Evolutionary conservation across 2,113 vertebrate genomes (phyloP).

Genomic region (Pongo abelii): DNA sequence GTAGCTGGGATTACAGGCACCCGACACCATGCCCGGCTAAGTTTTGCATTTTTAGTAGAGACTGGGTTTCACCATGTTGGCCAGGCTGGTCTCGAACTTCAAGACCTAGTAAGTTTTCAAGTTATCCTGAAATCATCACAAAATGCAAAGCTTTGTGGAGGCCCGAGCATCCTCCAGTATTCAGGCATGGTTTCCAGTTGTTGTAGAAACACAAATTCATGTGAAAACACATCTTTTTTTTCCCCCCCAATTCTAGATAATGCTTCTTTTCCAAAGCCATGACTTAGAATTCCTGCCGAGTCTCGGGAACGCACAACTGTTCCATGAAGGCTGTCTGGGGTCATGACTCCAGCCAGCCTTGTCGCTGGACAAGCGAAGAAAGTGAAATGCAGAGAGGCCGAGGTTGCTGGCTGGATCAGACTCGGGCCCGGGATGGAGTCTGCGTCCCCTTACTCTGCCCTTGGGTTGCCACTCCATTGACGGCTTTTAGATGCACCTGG

Average conservation of each 20-base stretch:
- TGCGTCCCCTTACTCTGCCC: too few relatives aligned
- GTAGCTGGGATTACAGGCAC: too few relatives aligned
- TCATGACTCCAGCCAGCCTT: not conserved
- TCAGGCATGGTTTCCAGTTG: not conserved
- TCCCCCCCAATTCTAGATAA: not conserved
- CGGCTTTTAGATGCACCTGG: fast-evolving
- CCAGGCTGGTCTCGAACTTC: too few relatives aligned
- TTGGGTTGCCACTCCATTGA: too few relatives aligned
- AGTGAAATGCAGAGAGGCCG: fast-evolving
- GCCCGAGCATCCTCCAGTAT: fast-evolving
- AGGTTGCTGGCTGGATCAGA: not conserved
- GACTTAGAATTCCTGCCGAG: not conserved
- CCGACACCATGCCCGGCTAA: too few relatives aligned
- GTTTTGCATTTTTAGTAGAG: too few relatives aligned
- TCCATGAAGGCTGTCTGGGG: not conserved
- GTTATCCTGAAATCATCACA: not conserved
- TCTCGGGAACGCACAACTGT: fast-evolving
- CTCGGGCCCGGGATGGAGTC: not conserved
- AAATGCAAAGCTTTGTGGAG: not conserved
- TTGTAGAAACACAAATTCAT: not conserved
- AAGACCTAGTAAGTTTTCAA: not conserved
- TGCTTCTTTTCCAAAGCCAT: not conserved
- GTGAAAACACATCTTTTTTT: not conserved
- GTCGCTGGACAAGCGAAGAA: not conserved
- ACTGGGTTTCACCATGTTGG: too few relatives aligned